phyloP scores from a whole-genome alignment of 2,113 vertebrate genomes.

The Phaetusa simplex region DNA sequence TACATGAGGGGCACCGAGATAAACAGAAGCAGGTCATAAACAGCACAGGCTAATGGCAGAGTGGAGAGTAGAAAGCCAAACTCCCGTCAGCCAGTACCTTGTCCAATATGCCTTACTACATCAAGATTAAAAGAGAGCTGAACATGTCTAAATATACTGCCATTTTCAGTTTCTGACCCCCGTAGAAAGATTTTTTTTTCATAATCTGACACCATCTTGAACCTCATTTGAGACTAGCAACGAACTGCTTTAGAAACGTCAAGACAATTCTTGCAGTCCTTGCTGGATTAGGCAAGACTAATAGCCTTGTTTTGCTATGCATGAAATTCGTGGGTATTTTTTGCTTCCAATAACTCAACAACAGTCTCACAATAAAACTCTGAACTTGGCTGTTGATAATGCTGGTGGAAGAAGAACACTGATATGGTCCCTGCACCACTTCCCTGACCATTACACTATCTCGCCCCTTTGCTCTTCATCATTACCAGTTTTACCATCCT shows the following conservation, averaged over 20 bases:
- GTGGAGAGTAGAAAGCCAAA: not conserved
- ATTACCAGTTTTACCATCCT: not conserved
- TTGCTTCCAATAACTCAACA: not conserved
- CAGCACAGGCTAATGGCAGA: fast-evolving
- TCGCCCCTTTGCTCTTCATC: not conserved
- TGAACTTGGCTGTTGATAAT: not conserved
- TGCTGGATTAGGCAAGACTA: not conserved
- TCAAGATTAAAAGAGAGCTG: not conserved
- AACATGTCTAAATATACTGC: not conserved
- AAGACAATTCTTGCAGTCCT: not conserved
- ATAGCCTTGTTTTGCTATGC: not conserved
- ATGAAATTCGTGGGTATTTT: not conserved
- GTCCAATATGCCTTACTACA: not conserved
- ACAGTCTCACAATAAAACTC: not conserved
- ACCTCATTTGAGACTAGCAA: not conserved
- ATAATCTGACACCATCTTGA: not conserved
- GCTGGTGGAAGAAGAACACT: not conserved
- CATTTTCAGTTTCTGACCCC: not conserved
- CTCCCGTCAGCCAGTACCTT: not conserved
- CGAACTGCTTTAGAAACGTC: not conserved
- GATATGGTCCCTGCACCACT: not conserved
- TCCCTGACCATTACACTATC: not conserved
- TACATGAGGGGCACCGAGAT: not conserved
- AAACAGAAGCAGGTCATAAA: not conserved
- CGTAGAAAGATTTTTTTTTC: not conserved